These are phyloP conservation scores for Lepidochrysops patricia DNA, from an alignment of 2,888 invertebrate species.

Conservation along the genomic window DNA sequence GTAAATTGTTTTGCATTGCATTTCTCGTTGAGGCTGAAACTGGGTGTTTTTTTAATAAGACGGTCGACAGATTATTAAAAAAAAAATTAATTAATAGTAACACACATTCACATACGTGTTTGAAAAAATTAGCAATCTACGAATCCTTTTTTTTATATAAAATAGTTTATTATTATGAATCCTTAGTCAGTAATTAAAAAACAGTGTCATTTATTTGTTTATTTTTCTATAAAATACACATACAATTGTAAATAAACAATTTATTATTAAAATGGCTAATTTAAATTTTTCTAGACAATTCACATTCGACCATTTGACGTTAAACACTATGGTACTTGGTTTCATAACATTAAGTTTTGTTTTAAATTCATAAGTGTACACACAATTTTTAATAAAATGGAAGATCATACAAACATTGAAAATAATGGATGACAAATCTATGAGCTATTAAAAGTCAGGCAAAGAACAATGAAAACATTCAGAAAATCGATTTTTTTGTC, in stretches of 20 bases:
- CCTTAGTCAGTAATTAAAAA: too few species aligned
- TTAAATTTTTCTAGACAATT: conserved; percentile 44
- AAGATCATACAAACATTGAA: neutral
- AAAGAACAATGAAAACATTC: neutral
- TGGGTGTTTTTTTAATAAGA: too few species aligned
- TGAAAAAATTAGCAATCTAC: too few species aligned
- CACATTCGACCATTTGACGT: conserved; percentile 3
- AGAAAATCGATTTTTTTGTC: too few species aligned
- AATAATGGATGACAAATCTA: neutral
- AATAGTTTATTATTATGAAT: too few species aligned
- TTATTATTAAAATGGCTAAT: conserved; percentile 68
- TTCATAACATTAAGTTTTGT: neutral
- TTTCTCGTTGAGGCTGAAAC: too few species aligned
- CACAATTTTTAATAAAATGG: conserved; percentile 2
- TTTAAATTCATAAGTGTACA: conserved; percentile 8
- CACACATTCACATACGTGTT: too few species aligned
- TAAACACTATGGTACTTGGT: conserved; percentile 7
- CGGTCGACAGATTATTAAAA: too few species aligned
- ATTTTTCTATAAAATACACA: conserved; percentile 74
- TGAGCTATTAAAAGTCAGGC: neutral
- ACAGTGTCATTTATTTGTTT: conserved; percentile 41
- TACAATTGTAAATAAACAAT: conserved; percentile 74
- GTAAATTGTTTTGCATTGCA: too few species aligned
- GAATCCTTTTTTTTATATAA: too few species aligned
- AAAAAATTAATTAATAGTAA: neutral